Base-by-base conservation (phyloP, 2,113 vertebrate genomes). In the Embiotoca jacksoni region DNA sequence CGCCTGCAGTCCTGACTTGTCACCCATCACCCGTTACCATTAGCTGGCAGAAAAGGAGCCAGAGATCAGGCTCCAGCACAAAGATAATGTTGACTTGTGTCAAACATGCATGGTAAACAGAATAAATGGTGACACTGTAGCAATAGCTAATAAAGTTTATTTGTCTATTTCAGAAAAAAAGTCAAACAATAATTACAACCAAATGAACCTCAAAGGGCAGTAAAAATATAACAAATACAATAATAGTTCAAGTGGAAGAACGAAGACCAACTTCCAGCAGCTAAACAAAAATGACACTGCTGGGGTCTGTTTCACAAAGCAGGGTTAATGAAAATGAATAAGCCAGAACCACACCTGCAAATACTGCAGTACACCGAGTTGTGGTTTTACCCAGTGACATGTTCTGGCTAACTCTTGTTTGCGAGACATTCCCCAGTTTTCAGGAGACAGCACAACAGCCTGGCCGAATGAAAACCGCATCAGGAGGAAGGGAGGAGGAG, bases 201-300 rank as follows among this genome's bases (percentile, higher is more conserved):
- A 88, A 90, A 80, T 84, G 9, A 85, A 83, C 68, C 67, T 84
- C 75, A 75, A 89, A 87, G 67, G 78, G 75, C 83, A 80, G 82
- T 87, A 85, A 89, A 90, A 93, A 93, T 79, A 88, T 87, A 90
- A 75, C 81, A 87, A 87, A 72, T 81, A 88, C 75, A 89, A 88
- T 80, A 91, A 84, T 69, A 91, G 79, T 80, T 78, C 64, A 85
- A 88, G 77, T 90, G 92, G 89, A 93, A 89, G 88, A 94, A 92
- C 86, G 83, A 76, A 88, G 83, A 90, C 84, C 35, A 52, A 84
- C 88, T 82, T 92, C 83, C 84, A 88, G 89, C 87, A 92, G 79
- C 82, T 57, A 60, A 88, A 87, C 72, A 81, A 75, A 54, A 86
- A 82, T 68, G 86, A 81, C 86, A 88, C 88, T 79, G 84, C 58